Percentiles rank a stretch among this genome's conserved stretches.
These are phyloP conservation scores for Drosophila suzukii DNA, from an alignment of 1,140 invertebrate species.

Conservation along the genomic window DNA sequence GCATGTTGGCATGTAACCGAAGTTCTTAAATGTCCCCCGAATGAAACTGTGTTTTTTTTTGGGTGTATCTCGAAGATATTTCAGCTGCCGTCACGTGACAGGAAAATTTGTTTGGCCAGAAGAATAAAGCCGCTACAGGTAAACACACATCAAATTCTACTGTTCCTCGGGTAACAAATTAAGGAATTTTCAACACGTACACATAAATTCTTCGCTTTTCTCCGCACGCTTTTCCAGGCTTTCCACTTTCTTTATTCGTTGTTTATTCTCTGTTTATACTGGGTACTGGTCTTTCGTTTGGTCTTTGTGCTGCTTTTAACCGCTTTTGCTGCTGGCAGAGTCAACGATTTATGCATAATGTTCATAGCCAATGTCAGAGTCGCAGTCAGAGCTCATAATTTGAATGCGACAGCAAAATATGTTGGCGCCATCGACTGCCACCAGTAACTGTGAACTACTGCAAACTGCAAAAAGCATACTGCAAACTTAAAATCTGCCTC, in stretches of 20 bases:
- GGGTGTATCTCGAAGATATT: constrained; percentile 23
- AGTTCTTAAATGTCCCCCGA: constrained; percentile 29
- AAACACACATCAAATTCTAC: constrained; percentile 42
- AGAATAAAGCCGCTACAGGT: constrained; percentile 56
- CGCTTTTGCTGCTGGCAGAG: constrained; percentile 16
- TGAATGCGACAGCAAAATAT: constrained; percentile 76
- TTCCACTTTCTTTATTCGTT: constrained; percentile 33
- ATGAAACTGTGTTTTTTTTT: constrained; percentile 15
- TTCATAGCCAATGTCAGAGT: constrained; percentile 48
- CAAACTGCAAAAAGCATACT: constrained; percentile 8
- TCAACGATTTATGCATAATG: constrained; percentile 72
- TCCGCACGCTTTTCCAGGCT: constrained; percentile 18
- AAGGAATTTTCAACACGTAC: constrained; percentile 75
- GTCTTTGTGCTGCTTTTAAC: constrained; percentile 16
- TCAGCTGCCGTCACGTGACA: constrained; percentile 68
- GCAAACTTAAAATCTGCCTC: constrained; percentile 41
- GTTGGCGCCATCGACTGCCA: constrained; percentile 63
- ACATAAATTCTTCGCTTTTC: constrained; percentile 56
- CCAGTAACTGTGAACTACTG: constrained; percentile 57
- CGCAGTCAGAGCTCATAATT: constrained; percentile 70
- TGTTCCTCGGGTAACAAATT: constrained; percentile 40
- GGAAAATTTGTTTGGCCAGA: constrained; percentile 53
- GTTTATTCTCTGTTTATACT: constrained; percentile 7
- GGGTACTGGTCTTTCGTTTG: constrained; percentile 8
- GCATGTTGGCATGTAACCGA: constrained; percentile 22